Evolutionary conservation across 2,888 invertebrate species (phyloP).

Genomic region (Griposia aprilina): DNA sequence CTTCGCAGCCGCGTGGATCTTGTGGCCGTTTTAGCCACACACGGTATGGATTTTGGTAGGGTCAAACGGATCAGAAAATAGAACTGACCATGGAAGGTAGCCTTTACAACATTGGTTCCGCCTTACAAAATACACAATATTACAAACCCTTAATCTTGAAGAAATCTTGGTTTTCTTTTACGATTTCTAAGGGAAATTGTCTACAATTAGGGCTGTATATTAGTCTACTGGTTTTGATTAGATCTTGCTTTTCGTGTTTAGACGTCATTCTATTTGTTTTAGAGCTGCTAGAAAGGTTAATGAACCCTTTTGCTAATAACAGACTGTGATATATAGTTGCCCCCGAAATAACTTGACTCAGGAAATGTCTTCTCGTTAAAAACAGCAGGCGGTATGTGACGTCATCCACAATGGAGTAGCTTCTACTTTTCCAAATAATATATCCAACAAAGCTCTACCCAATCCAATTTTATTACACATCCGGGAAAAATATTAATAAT

Average conservation of each 20-base stretch:
- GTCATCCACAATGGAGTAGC: not conserved
- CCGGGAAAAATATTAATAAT: constrained; percentile 39
- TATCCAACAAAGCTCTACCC: not conserved
- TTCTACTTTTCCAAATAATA: constrained; percentile 11
- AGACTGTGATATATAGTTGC: not conserved
- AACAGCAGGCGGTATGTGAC: not conserved
- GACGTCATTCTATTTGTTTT: constrained; percentile 35
- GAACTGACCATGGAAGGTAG: not conserved
- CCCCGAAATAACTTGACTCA: not conserved
- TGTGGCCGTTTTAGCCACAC: no score
- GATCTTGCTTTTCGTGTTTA: constrained; percentile 44
- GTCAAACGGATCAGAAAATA: not conserved
- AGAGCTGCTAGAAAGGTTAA: not conserved
- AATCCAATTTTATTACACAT: constrained; percentile 44
- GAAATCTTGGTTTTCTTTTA: constrained; percentile 16
- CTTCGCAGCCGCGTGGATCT: not conserved
- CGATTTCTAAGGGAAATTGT: constrained; percentile 25
- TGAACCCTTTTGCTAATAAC: not conserved
- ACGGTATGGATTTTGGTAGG: not conserved
- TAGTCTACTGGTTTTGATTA: constrained; percentile 20
- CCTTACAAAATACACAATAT: not conserved
- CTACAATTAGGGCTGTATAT: constrained; percentile 28
- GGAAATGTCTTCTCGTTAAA: not conserved
- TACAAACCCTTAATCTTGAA: not conserved
- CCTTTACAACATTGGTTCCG: not conserved